Percentiles rank a stretch among this genome's conserved stretches.
phyloP scores from a whole-genome alignment of 2,888 invertebrate genomes.

The Protophormia terraenovae region DNA sequence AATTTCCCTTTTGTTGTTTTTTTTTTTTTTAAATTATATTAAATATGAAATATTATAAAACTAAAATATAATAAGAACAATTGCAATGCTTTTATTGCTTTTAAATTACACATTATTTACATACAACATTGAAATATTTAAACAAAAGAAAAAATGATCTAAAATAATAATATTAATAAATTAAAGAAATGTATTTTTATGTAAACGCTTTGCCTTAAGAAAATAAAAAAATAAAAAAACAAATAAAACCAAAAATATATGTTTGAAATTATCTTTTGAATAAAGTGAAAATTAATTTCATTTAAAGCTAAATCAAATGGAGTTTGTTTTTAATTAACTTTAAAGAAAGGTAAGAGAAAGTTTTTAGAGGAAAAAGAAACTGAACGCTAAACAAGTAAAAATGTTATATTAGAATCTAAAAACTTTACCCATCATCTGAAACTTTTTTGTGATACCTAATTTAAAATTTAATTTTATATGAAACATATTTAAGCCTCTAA shows the following conservation, averaged over 20 bases:
- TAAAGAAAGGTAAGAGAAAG: neutral
- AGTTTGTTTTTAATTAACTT: neutral
- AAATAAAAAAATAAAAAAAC: constrained; percentile 55
- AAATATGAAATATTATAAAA: neutral
- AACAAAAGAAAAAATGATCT: constrained; percentile 55
- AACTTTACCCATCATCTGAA: too few species aligned
- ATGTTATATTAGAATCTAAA: too few species aligned
- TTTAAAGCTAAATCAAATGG: constrained; percentile 28
- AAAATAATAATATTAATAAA: constrained; percentile 55
- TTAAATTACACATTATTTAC: constrained; percentile 72
- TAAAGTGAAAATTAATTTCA: constrained; percentile 58
- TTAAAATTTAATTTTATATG: too few species aligned
- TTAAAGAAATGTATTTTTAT: constrained; percentile 77
- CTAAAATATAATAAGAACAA: constrained; percentile 16
- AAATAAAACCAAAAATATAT: constrained; percentile 9
- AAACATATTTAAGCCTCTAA: too few species aligned
- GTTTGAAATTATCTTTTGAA: constrained; percentile 60
- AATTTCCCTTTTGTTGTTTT: neutral
- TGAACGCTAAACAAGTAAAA: too few species aligned
- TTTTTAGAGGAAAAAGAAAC: too few species aligned
- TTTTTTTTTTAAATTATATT: neutral
- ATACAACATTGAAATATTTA: constrained; percentile 60
- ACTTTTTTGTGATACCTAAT: too few species aligned
- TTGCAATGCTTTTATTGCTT: constrained; percentile 75
- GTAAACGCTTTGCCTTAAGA: constrained; percentile 81